Conservation (phyloP, 2,888 invertebrate genomes). For the Anthrax anthrax region DNA sequence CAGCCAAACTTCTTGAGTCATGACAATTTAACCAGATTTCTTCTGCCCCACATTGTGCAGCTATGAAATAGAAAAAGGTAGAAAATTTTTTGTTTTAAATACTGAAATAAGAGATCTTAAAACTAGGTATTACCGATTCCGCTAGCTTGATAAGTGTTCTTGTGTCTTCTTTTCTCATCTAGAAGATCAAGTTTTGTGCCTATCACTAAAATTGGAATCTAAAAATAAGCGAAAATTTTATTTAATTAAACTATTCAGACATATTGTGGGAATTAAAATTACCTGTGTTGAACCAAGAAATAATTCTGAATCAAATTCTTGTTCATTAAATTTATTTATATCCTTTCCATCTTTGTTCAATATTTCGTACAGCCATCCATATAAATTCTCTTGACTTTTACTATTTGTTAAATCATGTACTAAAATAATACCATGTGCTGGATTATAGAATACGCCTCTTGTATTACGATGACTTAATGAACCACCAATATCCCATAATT, state of each 20-base stretch:
- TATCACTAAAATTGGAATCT: slow-evolving; percentile 87
- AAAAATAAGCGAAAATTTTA: slow-evolving; percentile 20
- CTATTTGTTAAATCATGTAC: slow-evolving; percentile 95
- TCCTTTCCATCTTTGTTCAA: slow-evolving; percentile 52
- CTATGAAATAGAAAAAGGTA: slow-evolving; percentile 33
- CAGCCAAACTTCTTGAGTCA: slow-evolving; percentile 68
- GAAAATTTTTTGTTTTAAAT: not conserved
- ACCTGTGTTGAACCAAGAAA: slow-evolving; percentile 69
- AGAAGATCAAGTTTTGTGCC: slow-evolving; percentile 86
- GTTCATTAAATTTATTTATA: slow-evolving; percentile 19
- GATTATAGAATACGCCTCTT: slow-evolving; percentile 86
- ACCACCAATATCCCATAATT: slow-evolving; percentile 96
- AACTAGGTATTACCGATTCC: slow-evolving; percentile 33
- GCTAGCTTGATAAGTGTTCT: slow-evolving; percentile 26
- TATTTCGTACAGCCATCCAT: slow-evolving; percentile 87
- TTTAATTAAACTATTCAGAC: not conserved
- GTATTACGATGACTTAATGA: slow-evolving; percentile 85
- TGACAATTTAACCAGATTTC: slow-evolving; percentile 75
- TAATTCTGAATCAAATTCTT: slow-evolving; percentile 67
- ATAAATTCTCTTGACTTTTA: slow-evolving; percentile 86
- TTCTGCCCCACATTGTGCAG: slow-evolving; percentile 85
- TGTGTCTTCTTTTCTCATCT: slow-evolving; percentile 51
- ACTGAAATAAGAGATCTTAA: not conserved
- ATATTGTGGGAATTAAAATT: too few relatives aligned
- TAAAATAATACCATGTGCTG: slow-evolving; percentile 87